These are phyloP conservation scores for Pterostichus madidus DNA, from an alignment of 2,888 invertebrate species.

Conservation along the genomic window DNA sequence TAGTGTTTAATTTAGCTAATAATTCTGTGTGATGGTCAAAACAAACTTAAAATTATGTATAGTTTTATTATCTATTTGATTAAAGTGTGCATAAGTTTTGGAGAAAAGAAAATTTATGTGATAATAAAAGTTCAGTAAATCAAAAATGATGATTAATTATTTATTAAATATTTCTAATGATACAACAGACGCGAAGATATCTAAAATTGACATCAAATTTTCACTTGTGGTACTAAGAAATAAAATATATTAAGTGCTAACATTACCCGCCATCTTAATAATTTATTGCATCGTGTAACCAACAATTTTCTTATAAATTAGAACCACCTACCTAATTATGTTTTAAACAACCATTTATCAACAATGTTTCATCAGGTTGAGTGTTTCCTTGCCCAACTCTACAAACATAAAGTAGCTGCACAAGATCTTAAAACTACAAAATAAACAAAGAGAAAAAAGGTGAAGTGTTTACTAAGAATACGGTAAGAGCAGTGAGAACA, in stretches of 20 bases:
- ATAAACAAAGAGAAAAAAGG: conserved; percentile 4
- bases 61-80: not conserved
- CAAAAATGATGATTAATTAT: conserved; percentile 26
- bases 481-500: conserved; percentile 16
- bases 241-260: conserved; percentile 54
- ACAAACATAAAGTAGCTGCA: conserved; percentile 30
- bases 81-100: not conserved
- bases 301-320: conserved; percentile 56
- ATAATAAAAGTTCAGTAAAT: not conserved
- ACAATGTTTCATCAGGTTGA: conserved; percentile 29
- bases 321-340: conserved; percentile 49
- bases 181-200: conserved; percentile 1
- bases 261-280: conserved; percentile 22
- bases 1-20: too few relatives aligned
- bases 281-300: conserved; percentile 32
- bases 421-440: conserved; percentile 6
- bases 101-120: not conserved
- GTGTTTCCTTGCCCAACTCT: too few relatives aligned
- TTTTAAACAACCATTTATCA: conserved; percentile 55
- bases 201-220: conserved; percentile 42
- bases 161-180: conserved; percentile 33
- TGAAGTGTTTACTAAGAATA: conserved; percentile 24
- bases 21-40: too few relatives aligned
- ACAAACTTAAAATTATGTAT: too few relatives aligned
- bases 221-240: not conserved